Evolutionary conservation across 2,888 invertebrate species (phyloP), one percentile per base, ranked within the genome.

Genomic region (Pomacea canaliculata): DNA sequence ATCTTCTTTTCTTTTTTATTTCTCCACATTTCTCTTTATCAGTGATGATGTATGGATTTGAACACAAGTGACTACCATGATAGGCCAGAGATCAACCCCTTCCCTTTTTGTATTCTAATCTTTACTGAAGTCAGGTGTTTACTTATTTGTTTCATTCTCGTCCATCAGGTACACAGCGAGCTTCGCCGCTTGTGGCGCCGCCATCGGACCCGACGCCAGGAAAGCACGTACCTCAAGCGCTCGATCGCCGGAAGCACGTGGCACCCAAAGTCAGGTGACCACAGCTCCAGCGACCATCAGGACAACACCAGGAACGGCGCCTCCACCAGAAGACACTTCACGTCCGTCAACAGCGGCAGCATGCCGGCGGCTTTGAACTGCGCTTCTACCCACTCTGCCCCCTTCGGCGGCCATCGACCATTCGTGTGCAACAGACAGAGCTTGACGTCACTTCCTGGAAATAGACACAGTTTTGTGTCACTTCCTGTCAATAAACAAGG

Each of bases 161-260:
- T 37, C 1, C n/a, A 27, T 46, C 71, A 78, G 80, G 79, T 81
- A 0, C 80, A 81, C 63, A 70, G 71, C 27, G 80, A 81, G 56
- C 68, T 81, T 18, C 76, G 76, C 18, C 76, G 80, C 18, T 49
- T 73, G 69, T 81, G 80, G 80, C 62, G 65, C 23, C 77, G 79
- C 1, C 79, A 79, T 62, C 60, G 72, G 51, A 75, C 70, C 7
- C 69, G 79, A n/a, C 73, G 78, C 7, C 66, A 67, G 23, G 77
- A 78, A 27, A 76, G 74, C 69, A 74, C 60, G 23, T 74, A 60
- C 48, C 69, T 74, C 46, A 74, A 48, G n/a, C 74, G 69, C 69
- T 74, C 74, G 51, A 23, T 69, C 68, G 74, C 74, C 19, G 62
- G 74, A 9, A 68, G 68, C 74, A 74, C 74, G 48, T 74, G 59